phyloP scores from a whole-genome alignment of 2,888 invertebrate genomes.

The Aelia acuminata region DNA sequence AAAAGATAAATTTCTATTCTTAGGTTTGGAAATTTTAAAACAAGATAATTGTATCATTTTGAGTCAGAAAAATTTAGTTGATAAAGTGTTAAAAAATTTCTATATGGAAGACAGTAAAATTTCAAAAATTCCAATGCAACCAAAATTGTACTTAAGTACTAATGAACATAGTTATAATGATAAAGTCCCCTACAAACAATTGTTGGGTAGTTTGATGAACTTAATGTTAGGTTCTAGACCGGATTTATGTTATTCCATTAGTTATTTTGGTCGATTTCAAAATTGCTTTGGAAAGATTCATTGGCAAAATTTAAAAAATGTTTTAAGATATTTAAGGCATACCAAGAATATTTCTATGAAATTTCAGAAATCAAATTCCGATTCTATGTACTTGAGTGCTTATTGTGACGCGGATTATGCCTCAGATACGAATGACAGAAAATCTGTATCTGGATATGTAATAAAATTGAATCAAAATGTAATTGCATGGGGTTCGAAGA shows the following conservation, averaged over 20 bases:
- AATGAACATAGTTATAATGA: background rate
- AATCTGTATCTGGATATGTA: slow-evolving; percentile 14
- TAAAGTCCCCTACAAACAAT: background rate
- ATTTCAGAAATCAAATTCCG: slow-evolving; percentile 14
- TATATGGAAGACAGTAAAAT: background rate
- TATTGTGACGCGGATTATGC: too few relatives aligned
- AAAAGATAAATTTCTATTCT: slow-evolving; percentile 23
- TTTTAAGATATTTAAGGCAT: slow-evolving; percentile 50
- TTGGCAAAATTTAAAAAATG: slow-evolving; percentile 52
- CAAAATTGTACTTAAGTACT: background rate
- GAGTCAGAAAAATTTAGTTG: slow-evolving; percentile 31
- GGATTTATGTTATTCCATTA: background rate
- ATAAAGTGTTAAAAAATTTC: background rate
- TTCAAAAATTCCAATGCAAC: too few relatives aligned
- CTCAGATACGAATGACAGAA: slow-evolving; percentile 6
- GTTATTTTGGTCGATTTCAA: slow-evolving; percentile 58
- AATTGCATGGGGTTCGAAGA: slow-evolving; percentile 24
- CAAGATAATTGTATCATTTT: slow-evolving; percentile 19
- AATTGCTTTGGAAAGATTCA: slow-evolving; percentile 41
- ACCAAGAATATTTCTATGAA: slow-evolving; percentile 47
- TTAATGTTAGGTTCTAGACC: background rate
- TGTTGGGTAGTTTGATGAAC: background rate
- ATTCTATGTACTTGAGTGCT: too few relatives aligned
- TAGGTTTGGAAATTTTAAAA: slow-evolving; percentile 26
- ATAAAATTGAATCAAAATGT: slow-evolving; percentile 23